A percentile compares a stretch with the other conserved stretches of the same genome.
Evolutionary conservation across 2,113 vertebrate species (phyloP).

Genomic region (Catharus minimus): DNA sequence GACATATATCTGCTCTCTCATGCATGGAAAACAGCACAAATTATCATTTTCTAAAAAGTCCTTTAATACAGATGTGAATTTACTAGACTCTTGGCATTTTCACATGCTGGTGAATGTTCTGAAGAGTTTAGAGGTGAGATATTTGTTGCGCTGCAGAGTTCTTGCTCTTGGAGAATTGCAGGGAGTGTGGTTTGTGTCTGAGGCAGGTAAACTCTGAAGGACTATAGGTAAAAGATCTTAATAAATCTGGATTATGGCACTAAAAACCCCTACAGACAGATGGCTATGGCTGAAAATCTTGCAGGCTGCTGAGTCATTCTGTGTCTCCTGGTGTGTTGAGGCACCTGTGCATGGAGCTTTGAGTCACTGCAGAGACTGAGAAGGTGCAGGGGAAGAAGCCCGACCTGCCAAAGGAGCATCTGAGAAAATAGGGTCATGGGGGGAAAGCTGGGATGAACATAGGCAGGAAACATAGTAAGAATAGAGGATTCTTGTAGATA

Average conservation of each 20-base stretch:
- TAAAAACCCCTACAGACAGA: not conserved
- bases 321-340: not conserved
- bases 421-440: accelerated
- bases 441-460: not conserved
- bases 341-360: not conserved
- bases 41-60: not conserved
- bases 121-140: not conserved
- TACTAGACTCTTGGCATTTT: not conserved
- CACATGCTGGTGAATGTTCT: not conserved
- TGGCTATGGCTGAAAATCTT: not conserved
- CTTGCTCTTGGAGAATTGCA: not conserved
- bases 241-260: not conserved
- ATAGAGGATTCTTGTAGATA: not conserved
- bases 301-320: not conserved
- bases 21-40: not conserved
- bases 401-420: not conserved
- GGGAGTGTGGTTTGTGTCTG: not conserved
- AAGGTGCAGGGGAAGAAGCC: not conserved
- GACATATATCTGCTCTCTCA: not conserved
- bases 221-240: not conserved
- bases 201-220: not conserved
- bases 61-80: not conserved
- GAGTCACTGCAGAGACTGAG: not conserved
- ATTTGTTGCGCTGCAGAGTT: not conserved
- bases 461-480: not conserved